Evolutionary conservation across 2,888 invertebrate species (phyloP).

Genomic region (Microctonus aethiopoides): DNA sequence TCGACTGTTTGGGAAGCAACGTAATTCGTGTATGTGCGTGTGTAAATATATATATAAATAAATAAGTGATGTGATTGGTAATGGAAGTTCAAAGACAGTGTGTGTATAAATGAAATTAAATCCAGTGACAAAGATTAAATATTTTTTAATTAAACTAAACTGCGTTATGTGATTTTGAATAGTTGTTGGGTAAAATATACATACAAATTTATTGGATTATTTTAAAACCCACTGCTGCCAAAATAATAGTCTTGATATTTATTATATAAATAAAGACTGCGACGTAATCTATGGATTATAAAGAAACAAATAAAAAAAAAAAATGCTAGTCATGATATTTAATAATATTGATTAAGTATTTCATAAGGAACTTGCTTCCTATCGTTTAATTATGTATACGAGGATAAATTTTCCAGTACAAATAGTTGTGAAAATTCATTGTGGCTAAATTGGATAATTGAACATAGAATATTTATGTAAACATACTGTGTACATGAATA

Average conservation of each 20-base stretch:
- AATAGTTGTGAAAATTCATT: neutral
- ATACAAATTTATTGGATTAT: neutral
- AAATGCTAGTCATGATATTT: neutral
- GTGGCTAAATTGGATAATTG: neutral
- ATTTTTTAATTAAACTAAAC: neutral
- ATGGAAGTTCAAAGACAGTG: neutral
- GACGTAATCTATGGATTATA: neutral
- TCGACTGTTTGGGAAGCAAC: slow-evolving; percentile 60
- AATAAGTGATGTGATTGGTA: too few species aligned
- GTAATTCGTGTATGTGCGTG: slow-evolving; percentile 28
- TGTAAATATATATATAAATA: slow-evolving; percentile 5
- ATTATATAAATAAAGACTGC: slow-evolving; percentile 18
- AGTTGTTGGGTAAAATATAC: neutral
- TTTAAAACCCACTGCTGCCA: slow-evolving; percentile 19
- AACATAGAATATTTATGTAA: neutral
- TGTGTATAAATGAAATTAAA: neutral
- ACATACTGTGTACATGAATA: neutral
- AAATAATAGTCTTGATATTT: slow-evolving; percentile 10
- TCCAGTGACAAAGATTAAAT: neutral
- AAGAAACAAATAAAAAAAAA: too few species aligned
- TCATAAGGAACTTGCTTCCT: slow-evolving; percentile 4
- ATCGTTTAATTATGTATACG: neutral
- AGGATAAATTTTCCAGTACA: neutral
- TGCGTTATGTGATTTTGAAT: neutral
- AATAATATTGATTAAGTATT: slow-evolving; percentile 5